Base-by-base conservation (phyloP, 2,888 invertebrate genomes). In the Melanotus villosus region DNA sequence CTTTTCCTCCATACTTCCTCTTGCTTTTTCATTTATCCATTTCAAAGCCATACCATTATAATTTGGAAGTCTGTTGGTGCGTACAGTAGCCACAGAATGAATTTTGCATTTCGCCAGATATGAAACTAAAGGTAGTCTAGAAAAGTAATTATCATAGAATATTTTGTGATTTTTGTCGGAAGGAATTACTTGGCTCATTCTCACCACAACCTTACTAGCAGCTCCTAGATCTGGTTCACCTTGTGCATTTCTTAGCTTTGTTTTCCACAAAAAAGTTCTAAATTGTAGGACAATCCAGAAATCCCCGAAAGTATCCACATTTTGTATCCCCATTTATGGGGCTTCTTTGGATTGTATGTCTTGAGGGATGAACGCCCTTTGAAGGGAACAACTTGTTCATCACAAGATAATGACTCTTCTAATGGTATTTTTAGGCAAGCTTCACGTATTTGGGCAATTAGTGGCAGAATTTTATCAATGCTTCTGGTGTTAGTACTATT, bases 61-160 rank as follows among this genome's bases (percentile, higher is more conserved):
- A 56, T 36, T 38, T 10, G 26, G 26, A 7, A 36, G 19, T 9
- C 58, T 10, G 23, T 58, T 58, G 3, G 23, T 19, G 30, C 58
- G 56, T 6, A 34, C 56, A 14, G 56, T 56, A 32, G 16, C 56
- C 3, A 41, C 41, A 16, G 68, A 71, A 65, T 68, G 60, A 54
- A 64, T 60, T 57, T 56, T 65, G 16, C 30, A 18, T 30, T 54
- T 45, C 30, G 34, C 50, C 58, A 67, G 16, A 12, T 63, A 45
- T 16, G 45, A 16, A 14, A 63, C 26, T 14, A 79, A 68, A 23
- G 59, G 69, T 16, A 77, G 4, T 10, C 72, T 62, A 6, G 72
- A 71, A 56, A 75, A 79, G 47, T 76, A 78, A 62, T 78, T 78
- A 60, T 78, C 74, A 58, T 70, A 77, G 57, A 73, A 78, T 4